Percentiles rank a stretch among this genome's conserved stretches.
Conservation (phyloP, 2,797 vertebrate species). For the Menidia menidia region DNA sequence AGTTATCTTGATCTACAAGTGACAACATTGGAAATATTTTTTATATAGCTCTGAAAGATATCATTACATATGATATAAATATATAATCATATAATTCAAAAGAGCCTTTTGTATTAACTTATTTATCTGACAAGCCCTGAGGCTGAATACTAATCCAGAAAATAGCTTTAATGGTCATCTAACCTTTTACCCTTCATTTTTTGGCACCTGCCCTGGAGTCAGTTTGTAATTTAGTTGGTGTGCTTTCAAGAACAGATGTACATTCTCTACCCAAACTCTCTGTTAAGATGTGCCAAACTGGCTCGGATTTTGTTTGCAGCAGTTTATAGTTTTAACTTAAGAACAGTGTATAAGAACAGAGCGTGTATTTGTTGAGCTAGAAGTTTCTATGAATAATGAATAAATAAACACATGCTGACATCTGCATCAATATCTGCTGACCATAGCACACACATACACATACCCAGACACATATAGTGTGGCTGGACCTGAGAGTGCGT, state of each 20-base stretch:
- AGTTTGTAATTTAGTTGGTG: slow-evolving; percentile 35
- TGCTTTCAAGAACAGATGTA: slow-evolving; percentile 15
- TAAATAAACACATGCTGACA: slow-evolving; percentile 44
- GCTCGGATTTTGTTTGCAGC: slow-evolving; percentile 1
- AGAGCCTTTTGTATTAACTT: slow-evolving; percentile 30
- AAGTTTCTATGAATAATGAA: slow-evolving; percentile 45
- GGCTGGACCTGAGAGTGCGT: slow-evolving; percentile 15
- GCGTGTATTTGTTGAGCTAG: slow-evolving; percentile 16
- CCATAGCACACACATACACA: slow-evolving; percentile 26
- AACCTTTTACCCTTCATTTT: slow-evolving; percentile 47
- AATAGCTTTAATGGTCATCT: slow-evolving; percentile 39
- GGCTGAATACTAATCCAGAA: slow-evolving; percentile 47
- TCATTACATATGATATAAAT: too few relatives aligned
- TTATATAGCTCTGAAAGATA: background rate
- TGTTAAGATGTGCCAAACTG: background rate
- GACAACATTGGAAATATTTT: background rate
- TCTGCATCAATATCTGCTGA: slow-evolving; percentile 28
- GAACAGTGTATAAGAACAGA: slow-evolving; percentile 5
- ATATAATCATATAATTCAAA: background rate
- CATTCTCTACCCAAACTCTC: background rate
- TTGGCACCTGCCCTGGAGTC: slow-evolving; percentile 33
- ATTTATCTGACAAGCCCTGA: slow-evolving; percentile 22
- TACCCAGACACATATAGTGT: slow-evolving; percentile 7
- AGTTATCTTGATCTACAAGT: too few relatives aligned
- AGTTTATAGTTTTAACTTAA: background rate